These are phyloP conservation scores for Ptiloglossa arizonensis DNA, from an alignment of 1,140 invertebrate species.

Conservation along the genomic window DNA sequence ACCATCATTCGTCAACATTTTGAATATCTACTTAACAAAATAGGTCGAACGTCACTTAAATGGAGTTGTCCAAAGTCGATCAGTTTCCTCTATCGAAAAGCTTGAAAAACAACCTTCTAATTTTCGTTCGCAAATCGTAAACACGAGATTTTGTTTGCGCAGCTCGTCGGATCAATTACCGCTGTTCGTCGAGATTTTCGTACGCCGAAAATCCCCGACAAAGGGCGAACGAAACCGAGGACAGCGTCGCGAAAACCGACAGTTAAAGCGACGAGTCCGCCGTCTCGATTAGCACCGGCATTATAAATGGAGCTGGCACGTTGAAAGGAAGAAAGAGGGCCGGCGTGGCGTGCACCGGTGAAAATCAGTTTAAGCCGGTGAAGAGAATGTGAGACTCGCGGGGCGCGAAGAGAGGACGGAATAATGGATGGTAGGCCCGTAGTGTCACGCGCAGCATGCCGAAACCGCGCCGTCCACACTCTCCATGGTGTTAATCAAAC, in stretches of 20 bases:
- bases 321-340: conserved; percentile 41
- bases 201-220: neutral
- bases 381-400: conserved; percentile 36
- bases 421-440: conserved; percentile 75
- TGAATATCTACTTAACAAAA: too few species aligned
- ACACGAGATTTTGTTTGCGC: too few species aligned
- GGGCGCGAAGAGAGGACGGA: conserved; percentile 58
- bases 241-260: conserved; percentile 23
- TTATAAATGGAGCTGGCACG: conserved; percentile 28
- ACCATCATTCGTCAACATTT: too few species aligned
- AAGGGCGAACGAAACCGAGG: conserved; percentile 30
- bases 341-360: conserved; percentile 8
- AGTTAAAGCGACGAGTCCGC: conserved; percentile 33
- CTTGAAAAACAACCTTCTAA: too few species aligned
- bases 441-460: conserved; percentile 74
- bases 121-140: too few species aligned
- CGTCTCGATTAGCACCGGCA: conserved; percentile 43
- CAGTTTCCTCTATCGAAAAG: too few species aligned
- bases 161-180: too few species aligned
- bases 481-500: conserved; percentile 77
- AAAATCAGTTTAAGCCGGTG: conserved; percentile 55
- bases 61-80: too few species aligned
- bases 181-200: neutral
- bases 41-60: too few species aligned
- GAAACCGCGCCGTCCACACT: conserved; percentile 74